These are phyloP conservation scores for Microcebus griseorufus DNA, from an alignment of 2,113 vertebrate species.

Conservation along the genomic window DNA sequence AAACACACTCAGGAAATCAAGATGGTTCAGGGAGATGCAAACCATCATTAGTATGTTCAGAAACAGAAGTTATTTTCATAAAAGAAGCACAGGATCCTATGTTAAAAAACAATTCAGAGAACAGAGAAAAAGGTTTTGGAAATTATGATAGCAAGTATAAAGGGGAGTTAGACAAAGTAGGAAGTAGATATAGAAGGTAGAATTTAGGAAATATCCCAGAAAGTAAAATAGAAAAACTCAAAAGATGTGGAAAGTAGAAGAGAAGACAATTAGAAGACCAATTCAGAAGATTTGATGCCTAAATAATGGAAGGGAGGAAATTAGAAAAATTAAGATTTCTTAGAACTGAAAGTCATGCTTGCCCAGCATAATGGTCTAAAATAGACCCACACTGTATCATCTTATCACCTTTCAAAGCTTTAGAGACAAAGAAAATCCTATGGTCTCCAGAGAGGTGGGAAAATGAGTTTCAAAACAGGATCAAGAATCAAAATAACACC, in stretches of 20 bases:
- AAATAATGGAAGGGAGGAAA: not conserved
- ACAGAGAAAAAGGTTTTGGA: not conserved
- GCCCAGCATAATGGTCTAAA: not conserved
- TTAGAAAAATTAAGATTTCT: not conserved
- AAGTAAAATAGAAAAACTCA: not conserved
- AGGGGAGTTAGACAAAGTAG: not conserved
- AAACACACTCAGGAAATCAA: not conserved
- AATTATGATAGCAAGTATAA: not conserved
- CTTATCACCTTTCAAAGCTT: not conserved
- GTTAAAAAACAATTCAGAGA: not conserved
- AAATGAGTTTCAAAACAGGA: not conserved
- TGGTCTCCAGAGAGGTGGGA: not conserved
- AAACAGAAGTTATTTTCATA: conserved; percentile 5
- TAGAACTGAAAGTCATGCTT: not conserved
- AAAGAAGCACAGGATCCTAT: not conserved
- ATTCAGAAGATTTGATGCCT: not conserved
- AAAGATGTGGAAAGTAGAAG: not conserved
- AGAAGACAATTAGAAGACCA: not conserved
- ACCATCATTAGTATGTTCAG: not conserved
- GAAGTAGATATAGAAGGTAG: not conserved
- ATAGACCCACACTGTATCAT: not conserved
- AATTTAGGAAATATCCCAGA: conserved; percentile 28
- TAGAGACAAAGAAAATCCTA: not conserved
- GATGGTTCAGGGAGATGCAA: not conserved
- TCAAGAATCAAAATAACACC: conserved; percentile 4